phyloP scores from a whole-genome alignment of 2,797 vertebrate species.

The Anableps anableps region DNA sequence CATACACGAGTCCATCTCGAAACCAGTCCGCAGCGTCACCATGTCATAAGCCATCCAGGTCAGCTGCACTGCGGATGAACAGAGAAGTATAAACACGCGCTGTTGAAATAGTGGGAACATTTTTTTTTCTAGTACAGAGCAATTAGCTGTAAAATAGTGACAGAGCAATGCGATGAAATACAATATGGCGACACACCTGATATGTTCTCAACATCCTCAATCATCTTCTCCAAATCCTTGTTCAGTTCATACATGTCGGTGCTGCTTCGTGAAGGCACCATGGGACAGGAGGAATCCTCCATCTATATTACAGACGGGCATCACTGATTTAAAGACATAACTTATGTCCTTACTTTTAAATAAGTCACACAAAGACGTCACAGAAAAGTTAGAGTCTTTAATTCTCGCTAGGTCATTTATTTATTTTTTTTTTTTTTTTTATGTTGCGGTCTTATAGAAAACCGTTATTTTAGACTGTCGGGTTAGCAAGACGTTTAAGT shows the following conservation, averaged over 20 bases:
- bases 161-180: not conserved
- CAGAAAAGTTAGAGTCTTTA: not conserved
- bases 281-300: constrained; percentile 30
- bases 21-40: constrained; percentile 82
- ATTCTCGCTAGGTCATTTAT: not conserved
- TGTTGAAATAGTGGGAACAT: not conserved
- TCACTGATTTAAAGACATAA: not conserved
- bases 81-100: constrained; percentile 1
- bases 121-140: not conserved
- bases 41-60: constrained; percentile 88
- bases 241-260: constrained; percentile 50
- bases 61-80: constrained; percentile 80
- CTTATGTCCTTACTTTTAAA: not conserved
- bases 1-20: constrained; percentile 75
- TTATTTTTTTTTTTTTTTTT: not conserved
- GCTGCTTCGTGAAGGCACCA: constrained; percentile 2
- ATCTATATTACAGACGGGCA: constrained; percentile 64
- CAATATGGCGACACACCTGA: constrained; percentile 61
- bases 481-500: not conserved
- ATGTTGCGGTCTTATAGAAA: not conserved
- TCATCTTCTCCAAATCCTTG: constrained; percentile 73
- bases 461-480: not conserved
- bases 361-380: not conserved
- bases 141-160: not conserved
- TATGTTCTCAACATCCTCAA: constrained; percentile 69